phyloP scores from a whole-genome alignment of 2,888 invertebrate species.

The Seladonia tumulorum region DNA sequence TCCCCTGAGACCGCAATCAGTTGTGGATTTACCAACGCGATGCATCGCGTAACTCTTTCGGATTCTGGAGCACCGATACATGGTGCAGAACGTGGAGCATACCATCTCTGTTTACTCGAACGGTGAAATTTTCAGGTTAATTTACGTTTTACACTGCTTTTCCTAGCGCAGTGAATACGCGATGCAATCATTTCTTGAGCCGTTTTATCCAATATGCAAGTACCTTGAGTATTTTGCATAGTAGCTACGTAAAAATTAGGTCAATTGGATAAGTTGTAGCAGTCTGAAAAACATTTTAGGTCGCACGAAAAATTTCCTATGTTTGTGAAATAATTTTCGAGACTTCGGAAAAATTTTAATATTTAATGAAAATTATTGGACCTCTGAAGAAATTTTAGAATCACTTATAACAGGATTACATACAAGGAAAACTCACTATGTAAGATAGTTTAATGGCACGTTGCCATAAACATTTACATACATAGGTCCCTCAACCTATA shows the following conservation, averaged over 20 bases:
- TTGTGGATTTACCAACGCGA: constrained; percentile 27
- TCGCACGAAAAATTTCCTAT: background rate
- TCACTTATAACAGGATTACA: too few species aligned
- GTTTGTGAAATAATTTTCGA: too few species aligned
- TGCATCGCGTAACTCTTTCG: constrained; percentile 40
- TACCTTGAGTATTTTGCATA: background rate
- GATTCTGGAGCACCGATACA: constrained; percentile 25
- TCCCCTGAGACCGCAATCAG: constrained; percentile 54
- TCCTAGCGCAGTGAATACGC: background rate
- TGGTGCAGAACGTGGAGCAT: background rate
- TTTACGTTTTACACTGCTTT: background rate
- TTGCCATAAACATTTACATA: background rate
- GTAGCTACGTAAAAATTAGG: background rate
- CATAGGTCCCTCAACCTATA: background rate
- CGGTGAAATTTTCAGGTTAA: background rate
- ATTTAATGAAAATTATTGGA: background rate
- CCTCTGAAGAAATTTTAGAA: background rate
- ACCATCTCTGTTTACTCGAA: background rate
- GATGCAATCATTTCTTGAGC: background rate
- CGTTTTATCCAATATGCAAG: background rate
- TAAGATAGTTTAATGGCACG: too few species aligned
- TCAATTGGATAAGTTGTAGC: background rate
- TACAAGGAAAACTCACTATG: background rate
- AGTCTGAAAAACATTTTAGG: background rate
- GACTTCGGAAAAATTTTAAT: too few species aligned